Conservation (phyloP, 2,113 vertebrate species). For the Galemys pyrenaicus region DNA sequence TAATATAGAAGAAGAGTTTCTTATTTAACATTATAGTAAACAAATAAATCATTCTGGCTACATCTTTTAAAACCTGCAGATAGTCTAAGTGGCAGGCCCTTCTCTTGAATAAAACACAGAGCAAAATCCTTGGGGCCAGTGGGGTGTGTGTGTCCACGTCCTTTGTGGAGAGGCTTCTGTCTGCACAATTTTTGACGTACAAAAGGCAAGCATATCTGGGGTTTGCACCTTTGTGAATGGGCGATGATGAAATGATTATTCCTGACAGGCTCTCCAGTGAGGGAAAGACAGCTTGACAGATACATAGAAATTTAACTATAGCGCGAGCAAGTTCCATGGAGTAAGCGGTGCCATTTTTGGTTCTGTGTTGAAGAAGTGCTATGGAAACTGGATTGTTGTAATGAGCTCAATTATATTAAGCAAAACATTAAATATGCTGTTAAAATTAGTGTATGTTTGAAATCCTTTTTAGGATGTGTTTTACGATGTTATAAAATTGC, state of each 20-base stretch:
- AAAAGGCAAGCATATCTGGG: conserved; percentile 63
- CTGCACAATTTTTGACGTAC: conserved; percentile 70
- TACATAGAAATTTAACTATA: conserved; percentile 69
- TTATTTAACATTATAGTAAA: background rate
- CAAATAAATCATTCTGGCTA: background rate
- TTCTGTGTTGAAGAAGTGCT: conserved; percentile 8
- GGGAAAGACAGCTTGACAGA: conserved; percentile 74
- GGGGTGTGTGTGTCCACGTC: conserved; percentile 15
- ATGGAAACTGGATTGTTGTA: background rate
- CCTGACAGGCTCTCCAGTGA: conserved; percentile 78
- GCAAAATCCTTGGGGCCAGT: background rate
- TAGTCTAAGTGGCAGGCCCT: background rate
- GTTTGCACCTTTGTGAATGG: conserved; percentile 78
- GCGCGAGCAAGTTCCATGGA: conserved; percentile 31
- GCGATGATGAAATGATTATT: conserved; percentile 78
- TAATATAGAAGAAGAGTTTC: background rate
- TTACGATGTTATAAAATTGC: background rate
- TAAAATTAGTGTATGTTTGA: background rate
- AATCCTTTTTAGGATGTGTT: background rate
- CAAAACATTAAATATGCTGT: background rate
- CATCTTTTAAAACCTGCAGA: background rate
- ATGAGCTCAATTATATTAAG: background rate
- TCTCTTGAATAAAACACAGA: background rate
- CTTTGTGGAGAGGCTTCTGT: conserved; percentile 58
- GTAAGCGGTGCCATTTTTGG: conserved; percentile 56